phyloP scores from a whole-genome alignment of 1,140 invertebrate genomes.

The Glossosoma conforme region DNA sequence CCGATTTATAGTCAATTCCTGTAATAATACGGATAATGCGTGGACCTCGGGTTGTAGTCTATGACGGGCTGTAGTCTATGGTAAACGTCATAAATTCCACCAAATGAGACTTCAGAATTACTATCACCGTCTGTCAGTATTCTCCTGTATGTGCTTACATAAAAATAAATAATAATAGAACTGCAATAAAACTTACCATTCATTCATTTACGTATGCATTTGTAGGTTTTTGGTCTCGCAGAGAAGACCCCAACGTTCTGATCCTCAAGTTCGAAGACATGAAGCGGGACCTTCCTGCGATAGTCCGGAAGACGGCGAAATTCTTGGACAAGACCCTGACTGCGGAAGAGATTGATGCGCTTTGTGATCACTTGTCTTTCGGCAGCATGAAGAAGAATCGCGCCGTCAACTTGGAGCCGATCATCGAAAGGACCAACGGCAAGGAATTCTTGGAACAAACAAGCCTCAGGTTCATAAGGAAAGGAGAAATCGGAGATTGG shows the following conservation, averaged over 20 bases:
- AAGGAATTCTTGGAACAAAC: conserved; percentile 49
- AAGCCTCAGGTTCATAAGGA: conserved; percentile 66
- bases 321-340: conserved; percentile 67
- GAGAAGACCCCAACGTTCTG: conserved; percentile 68
- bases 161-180: too few species aligned
- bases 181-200: too few species aligned
- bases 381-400: conserved; percentile 75
- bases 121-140: too few species aligned
- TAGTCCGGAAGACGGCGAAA: conserved; percentile 61
- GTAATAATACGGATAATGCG: too few species aligned
- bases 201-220: too few species aligned
- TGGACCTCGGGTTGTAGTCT: too few species aligned
- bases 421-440: conserved; percentile 50
- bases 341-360: conserved; percentile 58
- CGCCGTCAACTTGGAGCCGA: conserved; percentile 65
- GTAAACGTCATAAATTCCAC: too few species aligned
- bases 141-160: too few species aligned
- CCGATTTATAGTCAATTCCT: too few species aligned
- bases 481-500: conserved; percentile 81
- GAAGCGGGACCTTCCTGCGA: conserved; percentile 63
- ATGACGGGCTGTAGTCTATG: too few species aligned
- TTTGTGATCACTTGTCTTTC: conserved; percentile 74
- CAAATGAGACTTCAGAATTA: too few species aligned
- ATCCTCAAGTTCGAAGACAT: conserved; percentile 85
- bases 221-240: conserved; percentile 62